Conservation (phyloP, 2,113 vertebrate genomes). For the Erinaceus europaeus region DNA sequence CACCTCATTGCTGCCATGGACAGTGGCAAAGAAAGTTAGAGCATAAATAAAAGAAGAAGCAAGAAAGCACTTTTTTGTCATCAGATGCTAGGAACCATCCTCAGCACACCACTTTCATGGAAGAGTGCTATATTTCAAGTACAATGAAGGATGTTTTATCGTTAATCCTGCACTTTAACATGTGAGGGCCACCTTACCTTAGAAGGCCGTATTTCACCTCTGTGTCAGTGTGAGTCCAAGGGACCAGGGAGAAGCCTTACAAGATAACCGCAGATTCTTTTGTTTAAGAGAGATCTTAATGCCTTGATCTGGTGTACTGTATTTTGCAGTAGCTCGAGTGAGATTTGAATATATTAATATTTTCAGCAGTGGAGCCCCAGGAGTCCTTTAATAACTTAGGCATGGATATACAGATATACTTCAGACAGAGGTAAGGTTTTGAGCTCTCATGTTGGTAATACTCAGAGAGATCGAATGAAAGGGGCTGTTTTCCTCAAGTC, state of each 20-base stretch:
- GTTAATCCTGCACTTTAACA: slow-evolving; percentile 66
- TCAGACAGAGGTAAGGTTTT: slow-evolving; percentile 87
- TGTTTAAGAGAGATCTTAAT: slow-evolving; percentile 81
- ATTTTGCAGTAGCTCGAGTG: slow-evolving; percentile 84
- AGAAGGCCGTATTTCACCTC: slow-evolving; percentile 58
- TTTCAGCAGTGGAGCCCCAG: slow-evolving; percentile 83
- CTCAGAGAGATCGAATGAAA: slow-evolving; percentile 88
- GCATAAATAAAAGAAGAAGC: too few relatives aligned
- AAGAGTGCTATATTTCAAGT: slow-evolving; percentile 73
- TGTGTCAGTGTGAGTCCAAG: slow-evolving; percentile 65
- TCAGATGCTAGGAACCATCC: neutral
- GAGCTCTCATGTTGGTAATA: slow-evolving; percentile 85
- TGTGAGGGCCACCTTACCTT: slow-evolving; percentile 69
- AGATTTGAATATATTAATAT: slow-evolving; percentile 88
- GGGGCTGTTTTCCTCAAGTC: slow-evolving; percentile 87
- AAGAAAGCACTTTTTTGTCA: neutral
- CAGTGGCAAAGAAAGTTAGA: slow-evolving; percentile 35
- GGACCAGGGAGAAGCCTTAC: slow-evolving; percentile 61
- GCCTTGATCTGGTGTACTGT: slow-evolving; percentile 80
- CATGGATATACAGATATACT: slow-evolving; percentile 82
- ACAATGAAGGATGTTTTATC: neutral
- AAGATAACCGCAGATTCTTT: slow-evolving; percentile 76
- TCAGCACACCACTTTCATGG: slow-evolving; percentile 22
- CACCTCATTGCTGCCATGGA: slow-evolving; percentile 7
- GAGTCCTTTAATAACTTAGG: slow-evolving; percentile 85